Percentiles rank a stretch among this genome's conserved stretches.
Conservation (phyloP, 1,140 invertebrate genomes). For the Atta texana region DNA sequence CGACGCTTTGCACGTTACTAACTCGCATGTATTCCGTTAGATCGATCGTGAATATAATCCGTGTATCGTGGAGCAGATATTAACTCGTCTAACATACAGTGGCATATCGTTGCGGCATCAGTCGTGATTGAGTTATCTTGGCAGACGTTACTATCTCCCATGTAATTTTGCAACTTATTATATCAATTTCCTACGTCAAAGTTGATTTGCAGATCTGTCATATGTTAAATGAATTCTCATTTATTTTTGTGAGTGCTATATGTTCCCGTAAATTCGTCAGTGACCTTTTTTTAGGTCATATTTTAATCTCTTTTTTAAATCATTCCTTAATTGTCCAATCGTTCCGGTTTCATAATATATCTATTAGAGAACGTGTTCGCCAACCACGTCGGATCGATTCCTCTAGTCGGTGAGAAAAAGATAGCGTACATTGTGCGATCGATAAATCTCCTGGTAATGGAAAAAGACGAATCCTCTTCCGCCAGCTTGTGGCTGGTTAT, state of each 20-base stretch:
- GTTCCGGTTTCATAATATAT: slow-evolving; percentile 8
- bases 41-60: slow-evolving; percentile 45
- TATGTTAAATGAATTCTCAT: not conserved
- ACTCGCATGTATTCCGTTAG: slow-evolving; percentile 46
- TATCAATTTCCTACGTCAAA: slow-evolving; percentile 6
- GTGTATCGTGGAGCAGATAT: slow-evolving; percentile 42
- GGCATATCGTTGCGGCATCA: slow-evolving; percentile 40
- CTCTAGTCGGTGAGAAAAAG: not conserved
- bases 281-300: not conserved
- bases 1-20: not conserved
- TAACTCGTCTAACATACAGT: slow-evolving; percentile 40
- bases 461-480: slow-evolving; percentile 61
- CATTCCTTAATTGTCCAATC: not conserved
- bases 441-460: slow-evolving; percentile 62
- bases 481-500: slow-evolving; percentile 59
- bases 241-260: not conserved
- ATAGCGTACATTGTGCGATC: slow-evolving; percentile 5
- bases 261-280: not conserved
- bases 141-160: not conserved
- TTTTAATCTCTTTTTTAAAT: too few species aligned
- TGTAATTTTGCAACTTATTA: slow-evolving; percentile 36
- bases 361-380: not conserved
- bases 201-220: slow-evolving; percentile 1
- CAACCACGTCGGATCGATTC: not conserved
- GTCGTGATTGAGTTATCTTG: slow-evolving; percentile 43